Evolutionary conservation across 2,797 vertebrate genomes (phyloP), one percentile per base, ranked within the genome.

Genomic region (Petrocephalus sullivani): DNA sequence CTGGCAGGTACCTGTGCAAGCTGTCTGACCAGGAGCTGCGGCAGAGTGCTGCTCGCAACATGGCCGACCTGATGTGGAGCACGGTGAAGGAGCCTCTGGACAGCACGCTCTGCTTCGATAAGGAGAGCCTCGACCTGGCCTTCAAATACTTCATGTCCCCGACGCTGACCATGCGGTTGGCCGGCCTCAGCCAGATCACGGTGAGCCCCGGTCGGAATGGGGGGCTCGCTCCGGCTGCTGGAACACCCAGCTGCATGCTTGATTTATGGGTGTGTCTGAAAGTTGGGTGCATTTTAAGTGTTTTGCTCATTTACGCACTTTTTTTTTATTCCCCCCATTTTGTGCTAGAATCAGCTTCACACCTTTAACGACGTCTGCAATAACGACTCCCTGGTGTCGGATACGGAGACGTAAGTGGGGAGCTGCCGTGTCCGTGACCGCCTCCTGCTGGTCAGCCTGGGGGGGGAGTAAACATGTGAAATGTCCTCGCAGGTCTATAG

Each of bases 91-190:
- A 99, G 90, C 98, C 98, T 0, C 93, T 99, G 96, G 98, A 99
- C 94, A 98, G 97, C 87, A 96, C 98, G 0, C 95, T 99, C 94
- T 99, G 98, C 94, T 99, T 99, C 91, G 98, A 99, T 93, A 98
- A 98, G 95, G 98, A 99, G 94, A 99, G 98, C 91, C 95, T 99
- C 89, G 98, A 99, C 95, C 97, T 99, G 88, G 98, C 98, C 0
- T 99, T 99, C 95, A 99, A 99, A 51, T 99, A 99, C 94, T 99
- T 99, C 92, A 99, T 99, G 98, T 99, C 98, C 87, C 98, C 98
- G 58, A 99, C 98, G 86, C 96, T 99, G 91, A 99, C 98, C 89
- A 99, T 99, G 98, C 96, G 98, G 90, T 96, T 99, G 95, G 98
- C 98, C 46, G 98, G 98, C 82, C 96, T 99, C 91, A 99, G 98